Evolutionary conservation across 2,113 vertebrate species (phyloP).

Genomic region (Epinephelus lanceolatus): DNA sequence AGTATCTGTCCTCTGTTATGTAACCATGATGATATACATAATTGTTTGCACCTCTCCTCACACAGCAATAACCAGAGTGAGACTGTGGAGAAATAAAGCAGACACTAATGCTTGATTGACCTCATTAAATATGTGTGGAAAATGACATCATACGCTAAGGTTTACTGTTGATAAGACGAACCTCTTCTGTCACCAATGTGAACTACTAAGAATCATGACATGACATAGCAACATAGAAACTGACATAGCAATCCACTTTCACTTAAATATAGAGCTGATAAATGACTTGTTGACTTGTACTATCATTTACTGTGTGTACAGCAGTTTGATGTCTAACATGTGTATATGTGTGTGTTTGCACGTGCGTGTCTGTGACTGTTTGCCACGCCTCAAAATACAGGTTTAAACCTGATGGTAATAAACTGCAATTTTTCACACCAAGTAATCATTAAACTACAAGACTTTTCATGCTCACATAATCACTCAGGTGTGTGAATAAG

Average conservation of each 20-base stretch:
- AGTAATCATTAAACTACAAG: not conserved
- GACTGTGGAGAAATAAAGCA: too few relatives aligned
- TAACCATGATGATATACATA: too few relatives aligned
- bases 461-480: constrained; percentile 1
- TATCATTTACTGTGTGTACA: not conserved
- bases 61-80: too few relatives aligned
- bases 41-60: too few relatives aligned
- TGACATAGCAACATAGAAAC: too few relatives aligned
- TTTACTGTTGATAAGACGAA: not conserved
- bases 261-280: not conserved
- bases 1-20: too few relatives aligned
- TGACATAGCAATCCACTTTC: too few relatives aligned
- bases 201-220: not conserved
- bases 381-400: constrained; percentile 7
- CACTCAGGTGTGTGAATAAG: not conserved
- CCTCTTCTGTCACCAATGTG: not conserved
- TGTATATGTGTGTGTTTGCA: not conserved
- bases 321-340: not conserved
- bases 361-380: not conserved
- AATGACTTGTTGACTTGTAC: not conserved
- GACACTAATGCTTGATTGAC: too few relatives aligned
- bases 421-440: not conserved
- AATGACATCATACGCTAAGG: not conserved
- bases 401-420: constrained; percentile 1
- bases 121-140: not conserved